Conservation (phyloP, 1,140 invertebrate genomes). For the Diploscapter pachys region DNA sequence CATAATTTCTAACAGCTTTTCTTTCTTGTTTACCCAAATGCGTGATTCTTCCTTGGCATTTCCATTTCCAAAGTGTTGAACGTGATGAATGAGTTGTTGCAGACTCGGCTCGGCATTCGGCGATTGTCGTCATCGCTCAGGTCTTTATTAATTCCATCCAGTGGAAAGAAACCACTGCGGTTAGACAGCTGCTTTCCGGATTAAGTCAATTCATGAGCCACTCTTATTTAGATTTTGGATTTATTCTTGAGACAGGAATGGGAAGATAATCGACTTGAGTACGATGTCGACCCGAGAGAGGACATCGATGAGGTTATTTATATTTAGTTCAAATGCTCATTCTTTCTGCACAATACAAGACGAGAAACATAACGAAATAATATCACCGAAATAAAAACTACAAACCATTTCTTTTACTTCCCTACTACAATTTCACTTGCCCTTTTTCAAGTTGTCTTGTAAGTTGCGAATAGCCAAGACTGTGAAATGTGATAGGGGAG, state of each 20-base stretch:
- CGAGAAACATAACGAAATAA: too few relatives aligned
- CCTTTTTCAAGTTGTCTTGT: constrained; percentile 8
- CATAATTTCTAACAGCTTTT: too few relatives aligned
- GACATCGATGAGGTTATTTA: constrained; percentile 42
- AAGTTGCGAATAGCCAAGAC: too few relatives aligned
- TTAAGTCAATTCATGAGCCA: background rate
- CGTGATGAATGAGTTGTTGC: background rate
- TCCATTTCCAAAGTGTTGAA: too few relatives aligned
- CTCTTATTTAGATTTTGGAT: constrained; percentile 27
- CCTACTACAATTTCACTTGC: background rate
- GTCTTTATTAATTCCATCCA: constrained; percentile 49
- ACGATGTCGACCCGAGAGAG: constrained; percentile 52
- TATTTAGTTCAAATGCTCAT: background rate
- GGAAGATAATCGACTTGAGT: constrained; percentile 50
- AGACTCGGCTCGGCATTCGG: constrained; percentile 50
- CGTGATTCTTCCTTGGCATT: too few relatives aligned
- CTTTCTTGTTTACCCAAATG: too few relatives aligned
- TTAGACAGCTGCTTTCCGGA: constrained; percentile 11
- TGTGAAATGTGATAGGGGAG: too few relatives aligned
- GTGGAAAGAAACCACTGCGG: constrained; percentile 46
- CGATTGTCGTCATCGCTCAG: constrained; percentile 53
- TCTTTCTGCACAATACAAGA: too few relatives aligned
- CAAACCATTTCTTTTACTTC: too few relatives aligned
- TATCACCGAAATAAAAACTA: too few relatives aligned
- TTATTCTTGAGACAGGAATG: constrained; percentile 52